Conservation (phyloP, 2,888 invertebrate genomes). For the Psylliodes chrysocephalus region DNA sequence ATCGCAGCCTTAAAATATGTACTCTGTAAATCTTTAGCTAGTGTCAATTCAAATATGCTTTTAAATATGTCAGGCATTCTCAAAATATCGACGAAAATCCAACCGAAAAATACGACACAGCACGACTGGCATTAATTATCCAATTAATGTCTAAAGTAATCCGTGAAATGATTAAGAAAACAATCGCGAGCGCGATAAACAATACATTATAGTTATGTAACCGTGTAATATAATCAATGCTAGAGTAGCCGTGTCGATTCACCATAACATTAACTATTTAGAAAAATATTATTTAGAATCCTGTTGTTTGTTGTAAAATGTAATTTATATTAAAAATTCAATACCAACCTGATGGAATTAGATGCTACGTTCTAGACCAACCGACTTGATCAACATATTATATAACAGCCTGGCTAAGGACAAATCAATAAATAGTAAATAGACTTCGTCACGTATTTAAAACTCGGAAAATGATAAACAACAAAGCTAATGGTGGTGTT, state of each 20-base stretch:
- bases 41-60: too few species aligned
- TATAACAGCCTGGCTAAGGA: slow-evolving; percentile 39
- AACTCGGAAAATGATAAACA: too few species aligned
- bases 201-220: slow-evolving; percentile 22
- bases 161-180: slow-evolving; percentile 5
- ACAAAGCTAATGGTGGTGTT: too few species aligned
- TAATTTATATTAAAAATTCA: slow-evolving; percentile 38
- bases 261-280: slow-evolving; percentile 32
- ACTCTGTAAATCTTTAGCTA: too few species aligned
- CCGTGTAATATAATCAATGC: too few species aligned
- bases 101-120: too few species aligned
- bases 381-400: slow-evolving; percentile 18
- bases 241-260: too few species aligned
- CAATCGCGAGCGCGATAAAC: slow-evolving; percentile 10
- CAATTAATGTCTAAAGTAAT: slow-evolving; percentile 6
- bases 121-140: too few species aligned
- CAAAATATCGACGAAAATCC: too few species aligned
- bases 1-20: too few species aligned
- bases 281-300: slow-evolving; percentile 32
- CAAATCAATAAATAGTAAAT: slow-evolving; percentile 49
- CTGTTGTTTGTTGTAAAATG: slow-evolving; percentile 31
- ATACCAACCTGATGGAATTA: too few species aligned
- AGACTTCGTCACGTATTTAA: slow-evolving; percentile 41
- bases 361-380: slow-evolving; percentile 17
- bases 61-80: too few species aligned